Evolutionary conservation across 2,113 vertebrate genomes (phyloP).

Genomic region (Bombycilla garrulus): DNA sequence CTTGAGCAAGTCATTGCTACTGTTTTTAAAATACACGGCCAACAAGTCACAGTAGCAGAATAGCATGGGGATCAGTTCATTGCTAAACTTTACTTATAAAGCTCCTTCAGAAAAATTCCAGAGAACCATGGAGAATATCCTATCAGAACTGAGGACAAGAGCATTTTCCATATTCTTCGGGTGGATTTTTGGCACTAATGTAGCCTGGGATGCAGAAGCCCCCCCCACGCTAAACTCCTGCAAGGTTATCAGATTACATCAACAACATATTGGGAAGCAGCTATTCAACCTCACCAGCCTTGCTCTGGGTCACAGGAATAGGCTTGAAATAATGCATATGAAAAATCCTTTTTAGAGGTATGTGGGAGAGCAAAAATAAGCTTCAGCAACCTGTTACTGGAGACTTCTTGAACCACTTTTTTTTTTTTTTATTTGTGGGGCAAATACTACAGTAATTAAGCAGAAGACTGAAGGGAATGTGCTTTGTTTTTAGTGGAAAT

Average conservation of each 20-base stretch:
- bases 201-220: not conserved
- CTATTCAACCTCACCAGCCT: not conserved
- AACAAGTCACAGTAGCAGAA: not conserved
- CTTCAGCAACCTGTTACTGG: not conserved
- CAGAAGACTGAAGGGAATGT: slow-evolving; percentile 36
- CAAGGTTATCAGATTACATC: not conserved
- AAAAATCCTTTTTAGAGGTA: not conserved
- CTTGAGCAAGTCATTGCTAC: not conserved
- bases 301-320: not conserved
- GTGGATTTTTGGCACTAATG: not conserved
- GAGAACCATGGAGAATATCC: not conserved
- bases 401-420: not conserved
- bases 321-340: not conserved
- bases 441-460: slow-evolving; percentile 46
- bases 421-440: slow-evolving; percentile 9
- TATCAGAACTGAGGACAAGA: not conserved
- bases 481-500: slow-evolving; percentile 56
- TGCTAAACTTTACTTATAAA: not conserved
- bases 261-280: not conserved
- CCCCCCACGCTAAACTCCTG: not conserved
- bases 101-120: not conserved
- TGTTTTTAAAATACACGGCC: not conserved
- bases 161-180: not conserved
- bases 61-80: not conserved
- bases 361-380: not conserved